Conservation (phyloP, 2,797 vertebrate species). For the Syncerus caffer region DNA sequence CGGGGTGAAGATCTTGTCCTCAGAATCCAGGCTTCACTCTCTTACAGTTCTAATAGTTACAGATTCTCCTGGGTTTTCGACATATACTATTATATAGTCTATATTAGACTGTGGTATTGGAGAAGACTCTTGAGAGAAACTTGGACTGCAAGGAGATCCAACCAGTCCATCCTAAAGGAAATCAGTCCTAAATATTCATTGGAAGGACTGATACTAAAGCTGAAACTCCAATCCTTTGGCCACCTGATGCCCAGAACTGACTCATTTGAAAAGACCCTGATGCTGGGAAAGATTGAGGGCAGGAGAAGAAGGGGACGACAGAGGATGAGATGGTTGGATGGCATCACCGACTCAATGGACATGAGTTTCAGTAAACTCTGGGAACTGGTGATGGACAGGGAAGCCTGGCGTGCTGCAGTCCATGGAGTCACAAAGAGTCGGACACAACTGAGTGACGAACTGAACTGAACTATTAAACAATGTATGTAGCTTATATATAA, state of each 20-base stretch:
- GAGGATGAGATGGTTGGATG: background rate
- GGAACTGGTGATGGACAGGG: background rate
- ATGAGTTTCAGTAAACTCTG: background rate
- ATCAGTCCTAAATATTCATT: background rate
- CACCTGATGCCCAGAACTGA: background rate
- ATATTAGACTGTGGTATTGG: background rate
- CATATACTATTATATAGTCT: background rate
- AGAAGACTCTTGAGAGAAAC: background rate
- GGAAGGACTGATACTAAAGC: background rate
- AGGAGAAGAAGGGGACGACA: rapidly evolving
- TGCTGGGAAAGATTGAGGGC: rapidly evolving
- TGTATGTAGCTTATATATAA: background rate
- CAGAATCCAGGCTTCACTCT: background rate
- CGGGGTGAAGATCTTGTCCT: rapidly evolving
- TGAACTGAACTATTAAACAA: background rate
- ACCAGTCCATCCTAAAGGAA: background rate
- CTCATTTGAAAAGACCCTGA: background rate
- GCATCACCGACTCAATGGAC: background rate
- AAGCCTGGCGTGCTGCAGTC: rapidly evolving
- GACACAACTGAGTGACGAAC: background rate
- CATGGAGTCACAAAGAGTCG: background rate
- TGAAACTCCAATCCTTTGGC: background rate
- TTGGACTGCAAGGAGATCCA: background rate
- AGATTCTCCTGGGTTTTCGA: background rate
- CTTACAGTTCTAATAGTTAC: background rate